Conservation (phyloP, 1,140 invertebrate genomes). For the Polyergus mexicanus region DNA sequence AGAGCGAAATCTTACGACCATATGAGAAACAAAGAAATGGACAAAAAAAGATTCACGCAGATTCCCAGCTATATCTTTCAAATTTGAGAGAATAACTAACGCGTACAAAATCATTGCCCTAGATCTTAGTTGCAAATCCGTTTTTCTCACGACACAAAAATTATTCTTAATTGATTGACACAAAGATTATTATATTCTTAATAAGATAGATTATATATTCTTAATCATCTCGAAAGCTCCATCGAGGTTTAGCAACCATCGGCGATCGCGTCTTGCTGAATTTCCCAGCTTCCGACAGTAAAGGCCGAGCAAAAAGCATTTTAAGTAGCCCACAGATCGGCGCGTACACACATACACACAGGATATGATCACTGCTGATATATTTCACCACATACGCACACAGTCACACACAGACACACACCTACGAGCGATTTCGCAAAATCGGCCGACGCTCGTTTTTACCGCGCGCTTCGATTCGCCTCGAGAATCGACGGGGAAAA, state of each 20-base stretch:
- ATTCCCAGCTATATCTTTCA: background rate
- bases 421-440: constrained; percentile 61
- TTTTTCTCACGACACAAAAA: background rate
- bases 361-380: constrained; percentile 31
- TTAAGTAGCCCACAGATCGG: constrained; percentile 29
- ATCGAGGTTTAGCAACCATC: constrained; percentile 8
- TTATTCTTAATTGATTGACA: background rate
- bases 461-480: background rate
- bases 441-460: constrained; percentile 8
- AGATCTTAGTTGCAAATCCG: constrained; percentile 12
- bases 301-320: background rate
- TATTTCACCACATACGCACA: constrained; percentile 40
- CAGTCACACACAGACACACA: constrained; percentile 50
- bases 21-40: constrained; percentile 5
- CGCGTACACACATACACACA: constrained; percentile 5
- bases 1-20: constrained; percentile 1
- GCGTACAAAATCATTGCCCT: constrained; percentile 2
- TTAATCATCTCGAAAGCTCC: background rate
- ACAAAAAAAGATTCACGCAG: constrained; percentile 9
- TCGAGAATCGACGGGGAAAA: background rate
- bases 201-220: background rate
- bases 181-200: too few species aligned
- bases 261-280: constrained; percentile 17
- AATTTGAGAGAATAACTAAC: constrained; percentile 19
- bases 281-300: background rate